Evolutionary conservation across 2,113 vertebrate genomes (phyloP).

Genomic region (Epinephelus cyanopodus): DNA sequence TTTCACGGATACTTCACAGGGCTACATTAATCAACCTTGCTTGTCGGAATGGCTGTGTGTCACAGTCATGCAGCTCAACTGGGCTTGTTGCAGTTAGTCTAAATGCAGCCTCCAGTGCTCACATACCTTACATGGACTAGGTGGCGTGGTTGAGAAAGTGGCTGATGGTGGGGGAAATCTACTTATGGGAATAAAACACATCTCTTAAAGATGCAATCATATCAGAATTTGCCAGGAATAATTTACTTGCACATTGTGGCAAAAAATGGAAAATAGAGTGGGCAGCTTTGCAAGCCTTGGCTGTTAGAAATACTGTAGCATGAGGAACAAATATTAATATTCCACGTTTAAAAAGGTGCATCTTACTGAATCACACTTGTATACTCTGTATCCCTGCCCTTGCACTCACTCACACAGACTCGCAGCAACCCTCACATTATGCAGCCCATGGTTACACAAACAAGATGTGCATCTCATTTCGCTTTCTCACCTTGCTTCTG

Average conservation of each 20-base stretch:
- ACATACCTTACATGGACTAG: background rate
- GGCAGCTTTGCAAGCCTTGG: background rate
- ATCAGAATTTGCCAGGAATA: background rate
- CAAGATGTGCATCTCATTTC: background rate
- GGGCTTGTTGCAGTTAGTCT: background rate
- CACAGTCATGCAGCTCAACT: conserved; percentile 10
- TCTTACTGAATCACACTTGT: background rate
- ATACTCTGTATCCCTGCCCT: background rate
- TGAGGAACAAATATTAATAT: background rate
- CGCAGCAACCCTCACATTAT: background rate
- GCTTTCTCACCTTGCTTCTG: conserved; percentile 5
- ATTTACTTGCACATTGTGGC: too few relatives aligned
- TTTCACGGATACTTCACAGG: conserved; percentile 25
- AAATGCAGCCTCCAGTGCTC: background rate
- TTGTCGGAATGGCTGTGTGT: conserved; percentile 31
- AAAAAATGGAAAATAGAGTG: background rate
- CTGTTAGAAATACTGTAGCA: background rate
- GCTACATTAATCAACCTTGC: conserved; percentile 48
- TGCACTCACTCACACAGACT: background rate
- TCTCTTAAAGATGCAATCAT: background rate
- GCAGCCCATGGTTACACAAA: background rate
- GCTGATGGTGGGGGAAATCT: background rate
- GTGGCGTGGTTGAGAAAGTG: background rate
- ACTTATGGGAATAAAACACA: background rate
- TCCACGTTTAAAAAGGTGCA: background rate